Conservation (phyloP, 2,888 invertebrate species). For the Drosophila helvetica region DNA sequence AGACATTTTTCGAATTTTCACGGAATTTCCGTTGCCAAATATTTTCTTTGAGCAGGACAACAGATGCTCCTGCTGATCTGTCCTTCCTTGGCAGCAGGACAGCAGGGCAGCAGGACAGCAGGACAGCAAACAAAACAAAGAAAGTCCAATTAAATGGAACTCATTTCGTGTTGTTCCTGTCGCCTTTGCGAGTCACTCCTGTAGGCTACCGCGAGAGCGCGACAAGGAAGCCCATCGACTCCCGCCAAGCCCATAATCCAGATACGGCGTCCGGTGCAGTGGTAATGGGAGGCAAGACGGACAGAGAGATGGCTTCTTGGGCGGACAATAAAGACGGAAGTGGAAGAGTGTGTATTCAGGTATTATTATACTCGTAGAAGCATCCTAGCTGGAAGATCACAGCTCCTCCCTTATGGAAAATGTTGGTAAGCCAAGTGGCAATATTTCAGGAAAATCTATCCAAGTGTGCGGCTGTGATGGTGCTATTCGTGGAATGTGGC, state of each 20-base stretch:
- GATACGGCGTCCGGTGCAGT: slow-evolving; percentile 1
- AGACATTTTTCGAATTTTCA: slow-evolving; percentile 23
- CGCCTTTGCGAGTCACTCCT: slow-evolving; percentile 4
- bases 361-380: too few species aligned
- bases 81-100: slow-evolving; percentile 12
- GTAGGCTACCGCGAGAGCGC: background rate
- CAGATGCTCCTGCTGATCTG: slow-evolving; percentile 25
- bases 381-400: too few species aligned
- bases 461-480: slow-evolving; percentile 5
- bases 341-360: too few species aligned
- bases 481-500: slow-evolving; percentile 3
- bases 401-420: background rate
- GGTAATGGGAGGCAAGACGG: slow-evolving; percentile 3
- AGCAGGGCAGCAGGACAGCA: slow-evolving; percentile 10
- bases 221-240: slow-evolving; percentile 5
- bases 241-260: slow-evolving; percentile 27
- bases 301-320: too few species aligned
- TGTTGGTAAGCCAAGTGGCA: too few species aligned
- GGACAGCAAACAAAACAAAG: too few species aligned
- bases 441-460: background rate
- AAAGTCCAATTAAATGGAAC: slow-evolving; percentile 54
- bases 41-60: slow-evolving; percentile 36
- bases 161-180: slow-evolving; percentile 20
- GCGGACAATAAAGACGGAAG: slow-evolving; percentile 7
- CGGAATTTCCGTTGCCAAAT: slow-evolving; percentile 38